Percentiles rank a stretch among this genome's conserved stretches.
These are phyloP conservation scores for Tetragnatha montana DNA, from an alignment of 2,888 invertebrate genomes.

Conservation along the genomic window DNA sequence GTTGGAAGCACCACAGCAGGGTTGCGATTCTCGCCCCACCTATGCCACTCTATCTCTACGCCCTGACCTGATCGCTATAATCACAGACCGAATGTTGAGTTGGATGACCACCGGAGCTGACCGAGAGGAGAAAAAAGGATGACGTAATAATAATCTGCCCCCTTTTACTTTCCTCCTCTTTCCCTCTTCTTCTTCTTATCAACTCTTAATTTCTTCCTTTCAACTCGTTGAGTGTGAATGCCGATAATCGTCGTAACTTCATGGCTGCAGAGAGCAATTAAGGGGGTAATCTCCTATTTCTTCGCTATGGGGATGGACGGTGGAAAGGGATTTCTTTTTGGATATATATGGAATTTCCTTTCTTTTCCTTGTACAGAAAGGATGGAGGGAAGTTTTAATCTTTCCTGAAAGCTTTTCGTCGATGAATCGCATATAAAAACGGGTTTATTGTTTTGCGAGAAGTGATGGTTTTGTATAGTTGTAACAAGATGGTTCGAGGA, in stretches of 20 bases:
- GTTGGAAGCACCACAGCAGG: too few relatives aligned
- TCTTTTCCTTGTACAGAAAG: background rate
- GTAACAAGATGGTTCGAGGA: too few relatives aligned
- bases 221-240: slow-evolving; percentile 1
- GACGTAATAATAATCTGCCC: background rate
- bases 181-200: background rate
- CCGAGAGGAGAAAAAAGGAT: background rate
- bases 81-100: slow-evolving; percentile 21
- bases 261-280: background rate
- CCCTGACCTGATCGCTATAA: slow-evolving; percentile 18
- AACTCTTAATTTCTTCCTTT: background rate
- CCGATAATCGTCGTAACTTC: background rate
- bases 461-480: background rate
- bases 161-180: background rate
- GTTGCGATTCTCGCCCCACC: too few relatives aligned
- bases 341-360: background rate
- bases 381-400: background rate
- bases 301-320: background rate
- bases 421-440: background rate
- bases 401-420: background rate
- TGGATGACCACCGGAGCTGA: slow-evolving; percentile 30
- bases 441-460: background rate
- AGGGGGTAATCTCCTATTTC: background rate
- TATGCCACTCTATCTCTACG: too few relatives aligned
- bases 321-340: background rate